Conservation (phyloP, 2,113 vertebrate genomes). For the Eublepharis macularius region DNA sequence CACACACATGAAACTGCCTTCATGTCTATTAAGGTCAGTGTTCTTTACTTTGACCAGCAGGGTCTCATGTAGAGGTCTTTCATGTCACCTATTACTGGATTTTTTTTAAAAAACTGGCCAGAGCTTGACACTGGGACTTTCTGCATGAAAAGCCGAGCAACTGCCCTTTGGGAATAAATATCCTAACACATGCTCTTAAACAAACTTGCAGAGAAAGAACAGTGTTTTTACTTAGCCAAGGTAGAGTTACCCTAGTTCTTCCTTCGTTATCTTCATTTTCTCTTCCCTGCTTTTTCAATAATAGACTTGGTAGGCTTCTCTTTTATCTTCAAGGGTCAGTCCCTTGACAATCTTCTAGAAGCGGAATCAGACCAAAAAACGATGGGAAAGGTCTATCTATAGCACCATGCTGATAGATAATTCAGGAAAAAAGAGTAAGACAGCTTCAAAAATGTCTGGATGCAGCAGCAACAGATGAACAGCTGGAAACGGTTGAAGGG, state of each 20-base stretch:
- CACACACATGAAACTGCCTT: no score
- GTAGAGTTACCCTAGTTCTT: no score
- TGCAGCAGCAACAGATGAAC: conserved; percentile 15
- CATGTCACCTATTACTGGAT: no score
- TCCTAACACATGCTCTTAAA: background rate
- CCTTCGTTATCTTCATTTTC: no score
- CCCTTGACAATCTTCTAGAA: background rate
- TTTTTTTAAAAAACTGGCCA: no score
- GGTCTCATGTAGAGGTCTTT: no score
- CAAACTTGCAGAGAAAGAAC: background rate
- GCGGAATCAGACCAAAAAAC: background rate
- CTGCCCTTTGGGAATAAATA: background rate
- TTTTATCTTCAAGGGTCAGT: background rate
- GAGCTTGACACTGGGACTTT: no score
- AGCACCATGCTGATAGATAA: background rate
- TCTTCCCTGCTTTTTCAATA: no score
- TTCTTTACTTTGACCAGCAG: no score
- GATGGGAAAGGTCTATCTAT: background rate
- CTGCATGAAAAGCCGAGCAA: no score
- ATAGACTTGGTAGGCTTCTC: background rate
- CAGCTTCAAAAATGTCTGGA: background rate
- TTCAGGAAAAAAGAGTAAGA: background rate
- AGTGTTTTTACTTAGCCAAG: background rate
- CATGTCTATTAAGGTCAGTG: no score
- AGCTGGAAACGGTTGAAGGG: conserved; percentile 31